Conservation (phyloP, 2,113 vertebrate genomes). For the Amblyopsis rosae region DNA sequence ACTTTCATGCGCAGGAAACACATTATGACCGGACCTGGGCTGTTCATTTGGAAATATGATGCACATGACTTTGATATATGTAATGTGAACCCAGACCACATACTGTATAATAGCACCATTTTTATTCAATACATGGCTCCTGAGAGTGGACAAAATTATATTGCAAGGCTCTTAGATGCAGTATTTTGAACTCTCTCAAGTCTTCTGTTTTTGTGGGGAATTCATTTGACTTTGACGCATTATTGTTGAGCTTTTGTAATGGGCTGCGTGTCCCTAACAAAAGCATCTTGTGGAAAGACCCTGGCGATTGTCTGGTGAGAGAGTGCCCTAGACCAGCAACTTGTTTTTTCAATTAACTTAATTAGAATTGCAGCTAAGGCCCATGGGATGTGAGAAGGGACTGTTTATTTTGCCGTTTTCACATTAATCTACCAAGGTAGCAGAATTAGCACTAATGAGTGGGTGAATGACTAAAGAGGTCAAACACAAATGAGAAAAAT, state of each 20-base stretch:
- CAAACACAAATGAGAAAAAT: conserved; percentile 46
- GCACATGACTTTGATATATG: conserved; percentile 8
- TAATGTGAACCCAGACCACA: conserved; percentile 28
- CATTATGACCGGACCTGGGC: conserved; percentile 21
- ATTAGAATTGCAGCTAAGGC: conserved; percentile 73
- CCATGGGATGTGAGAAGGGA: conserved; percentile 53
- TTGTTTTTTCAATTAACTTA: conserved; percentile 75
- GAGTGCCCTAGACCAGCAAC: conserved; percentile 63
- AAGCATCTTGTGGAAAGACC: conserved; percentile 66
- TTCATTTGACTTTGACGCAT: conserved; percentile 55
- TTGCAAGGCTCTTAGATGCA: conserved; percentile 52
- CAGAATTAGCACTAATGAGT: conserved; percentile 59
- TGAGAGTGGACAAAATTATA: conserved; percentile 38
- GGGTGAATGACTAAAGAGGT: conserved; percentile 53
- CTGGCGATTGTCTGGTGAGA: conserved; percentile 56
- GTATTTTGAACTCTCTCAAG: conserved; percentile 60
- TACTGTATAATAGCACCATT: background rate
- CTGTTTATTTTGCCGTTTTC: conserved; percentile 73
- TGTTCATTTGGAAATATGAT: conserved; percentile 35
- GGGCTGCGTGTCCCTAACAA: conserved; percentile 74
- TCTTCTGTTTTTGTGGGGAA: conserved; percentile 59
- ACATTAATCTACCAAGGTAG: conserved; percentile 70
- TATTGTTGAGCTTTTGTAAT: conserved; percentile 75
- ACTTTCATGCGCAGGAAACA: conserved; percentile 34
- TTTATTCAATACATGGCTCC: conserved; percentile 43